Evolutionary conservation across 2,797 vertebrate species (phyloP).

Genomic region (Prunella strophiata): DNA sequence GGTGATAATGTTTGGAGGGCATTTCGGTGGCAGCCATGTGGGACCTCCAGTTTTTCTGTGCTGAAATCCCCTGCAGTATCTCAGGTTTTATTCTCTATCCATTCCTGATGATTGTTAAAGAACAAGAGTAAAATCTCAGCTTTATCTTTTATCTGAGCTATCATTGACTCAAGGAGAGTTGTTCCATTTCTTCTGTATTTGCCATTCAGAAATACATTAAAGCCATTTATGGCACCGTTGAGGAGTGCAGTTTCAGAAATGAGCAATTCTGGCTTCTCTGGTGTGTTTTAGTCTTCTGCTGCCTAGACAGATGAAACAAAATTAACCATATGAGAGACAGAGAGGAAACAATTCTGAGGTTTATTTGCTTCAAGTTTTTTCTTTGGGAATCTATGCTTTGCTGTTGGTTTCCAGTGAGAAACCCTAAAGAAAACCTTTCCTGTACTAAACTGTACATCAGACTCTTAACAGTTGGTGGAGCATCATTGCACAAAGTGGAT

Average conservation of each 20-base stretch:
- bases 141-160: neutral
- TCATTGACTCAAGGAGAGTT: neutral
- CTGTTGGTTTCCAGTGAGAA: neutral
- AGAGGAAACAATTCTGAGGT: neutral
- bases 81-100: neutral
- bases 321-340: neutral
- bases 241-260: neutral
- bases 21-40: neutral
- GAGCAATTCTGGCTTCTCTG: neutral
- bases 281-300: neutral
- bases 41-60: neutral
- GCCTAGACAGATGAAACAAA: neutral
- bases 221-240: neutral
- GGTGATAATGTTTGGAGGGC: neutral
- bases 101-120: neutral
- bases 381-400: neutral
- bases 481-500: neutral
- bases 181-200: neutral
- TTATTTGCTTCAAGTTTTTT: neutral
- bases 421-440: neutral
- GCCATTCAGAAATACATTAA: neutral
- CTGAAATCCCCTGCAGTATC: neutral
- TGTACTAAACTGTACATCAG: neutral
- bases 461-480: neutral
- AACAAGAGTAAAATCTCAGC: neutral